Evolutionary conservation across 2,797 vertebrate species (phyloP).

Genomic region (Xiphorhynchus erythropygius): DNA sequence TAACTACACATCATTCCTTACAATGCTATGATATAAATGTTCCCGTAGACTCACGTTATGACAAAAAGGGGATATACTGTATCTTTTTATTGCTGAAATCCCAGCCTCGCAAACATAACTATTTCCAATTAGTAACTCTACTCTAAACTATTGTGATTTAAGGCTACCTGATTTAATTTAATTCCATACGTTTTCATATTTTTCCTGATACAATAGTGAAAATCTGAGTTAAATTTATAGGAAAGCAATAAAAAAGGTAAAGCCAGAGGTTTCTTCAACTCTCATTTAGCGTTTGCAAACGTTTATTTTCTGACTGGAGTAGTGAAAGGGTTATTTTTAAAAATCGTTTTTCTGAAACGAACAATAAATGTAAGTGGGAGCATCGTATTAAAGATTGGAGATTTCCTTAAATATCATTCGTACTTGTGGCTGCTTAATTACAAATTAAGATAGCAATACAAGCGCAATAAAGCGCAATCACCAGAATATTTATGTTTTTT

Average conservation of each 20-base stretch:
- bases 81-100: slow-evolving; percentile 8
- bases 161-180: slow-evolving; percentile 3
- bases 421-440: neutral
- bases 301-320: neutral
- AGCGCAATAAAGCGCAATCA: neutral
- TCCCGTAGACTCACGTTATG: neutral
- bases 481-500: neutral
- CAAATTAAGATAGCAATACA: neutral
- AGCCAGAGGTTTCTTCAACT: slow-evolving; percentile 26
- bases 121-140: slow-evolving; percentile 11
- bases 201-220: slow-evolving; percentile 37
- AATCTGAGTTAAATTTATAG: slow-evolving; percentile 7
- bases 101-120: neutral
- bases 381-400: neutral
- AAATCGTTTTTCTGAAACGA: slow-evolving; percentile 6
- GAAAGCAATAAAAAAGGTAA: slow-evolving; percentile 28
- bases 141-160: slow-evolving; percentile 11
- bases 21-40: neutral
- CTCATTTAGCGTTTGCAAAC: slow-evolving; percentile 14
- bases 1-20: slow-evolving; percentile 44
- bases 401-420: neutral
- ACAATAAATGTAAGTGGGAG: neutral
- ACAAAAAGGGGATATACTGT: neutral
- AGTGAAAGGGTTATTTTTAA: neutral
- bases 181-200: slow-evolving; percentile 15